Base-by-base conservation (phyloP, 2,797 vertebrate species). In the Heterohyrax brucei region DNA sequence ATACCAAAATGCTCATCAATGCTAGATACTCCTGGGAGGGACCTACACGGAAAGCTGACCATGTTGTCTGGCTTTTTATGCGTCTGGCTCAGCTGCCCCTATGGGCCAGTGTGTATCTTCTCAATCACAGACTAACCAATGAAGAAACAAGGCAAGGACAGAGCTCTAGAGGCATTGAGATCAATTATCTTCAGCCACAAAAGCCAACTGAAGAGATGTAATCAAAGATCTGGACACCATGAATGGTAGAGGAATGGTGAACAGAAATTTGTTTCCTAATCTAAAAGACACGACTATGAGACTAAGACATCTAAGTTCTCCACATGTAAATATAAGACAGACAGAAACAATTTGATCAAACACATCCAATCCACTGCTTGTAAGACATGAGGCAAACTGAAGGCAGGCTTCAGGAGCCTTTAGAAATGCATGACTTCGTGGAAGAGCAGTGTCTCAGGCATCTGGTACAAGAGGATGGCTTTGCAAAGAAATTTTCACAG, bases 161-260 rank as follows among this genome's bases (percentile, higher is more conserved):
- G 7, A 26, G 24, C 44, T 73, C 77, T 76, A 46, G 94, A 94
- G 66, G 80, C 14, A 78, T 0, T 13, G 59, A 70, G 87, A 73
- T n/a, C 70, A 61, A 80, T 28, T 59, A 89, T 81, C 50, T 86
- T 90, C 50, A 75, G n/a, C 26, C n/a, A 64, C 84, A 79, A 96
- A 90, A 93, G 84, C 87, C 21, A 19, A 39, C 46, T 87, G 39
- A 87, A 14, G 44, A 68, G n/a, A 93, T 92, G 22, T 92, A 68
- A 88, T 18, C 9, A 30, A 76, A 86, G 62, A 78, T 92, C 46
- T 68, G 59, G 64, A 91, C 95, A 83, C 82, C 46, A 90, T 8
- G 12, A 94, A 30, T 10, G 7, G 33, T 68, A 66, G 0, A 76
- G 33, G 26, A 90, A 50, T 28, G 44, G 48, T 12, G 33, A 84